phyloP scores from a whole-genome alignment of 2,113 vertebrate species.

The Perccottus glenii region DNA sequence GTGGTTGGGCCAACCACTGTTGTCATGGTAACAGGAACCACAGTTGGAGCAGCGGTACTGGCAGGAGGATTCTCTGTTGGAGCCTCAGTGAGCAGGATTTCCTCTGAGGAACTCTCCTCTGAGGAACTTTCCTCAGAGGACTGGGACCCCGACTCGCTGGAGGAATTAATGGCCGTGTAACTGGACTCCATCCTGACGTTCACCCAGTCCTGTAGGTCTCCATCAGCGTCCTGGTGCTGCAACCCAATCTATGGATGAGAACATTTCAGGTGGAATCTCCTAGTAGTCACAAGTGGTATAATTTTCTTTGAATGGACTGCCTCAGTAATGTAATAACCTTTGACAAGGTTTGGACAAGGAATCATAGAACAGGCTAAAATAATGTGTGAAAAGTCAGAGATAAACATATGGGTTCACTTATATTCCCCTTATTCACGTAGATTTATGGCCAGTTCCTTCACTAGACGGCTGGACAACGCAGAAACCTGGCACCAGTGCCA shows the following conservation, averaged over 20 bases:
- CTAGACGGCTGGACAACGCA: no score
- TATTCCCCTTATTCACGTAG: no score
- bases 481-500: no score
- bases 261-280: neutral
- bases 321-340: no score
- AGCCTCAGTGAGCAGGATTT: neutral
- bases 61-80: neutral
- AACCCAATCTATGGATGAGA: neutral
- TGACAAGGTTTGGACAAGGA: no score
- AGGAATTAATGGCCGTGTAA: neutral
- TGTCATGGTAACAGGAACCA: neutral
- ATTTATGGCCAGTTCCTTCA: no score
- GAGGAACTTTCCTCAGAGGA: neutral
- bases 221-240: neutral
- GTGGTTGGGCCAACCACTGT: neutral
- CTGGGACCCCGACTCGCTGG: conserved; percentile 3
- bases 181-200: neutral
- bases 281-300: no score
- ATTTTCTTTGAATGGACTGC: no score
- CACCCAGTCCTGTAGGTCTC: neutral
- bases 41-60: neutral
- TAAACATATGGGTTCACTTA: no score
- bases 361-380: no score
- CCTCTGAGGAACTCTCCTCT: neutral
- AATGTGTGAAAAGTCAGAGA: no score